Evolutionary conservation across 2,888 invertebrate species (phyloP).

Genomic region (Nebria brevicollis): DNA sequence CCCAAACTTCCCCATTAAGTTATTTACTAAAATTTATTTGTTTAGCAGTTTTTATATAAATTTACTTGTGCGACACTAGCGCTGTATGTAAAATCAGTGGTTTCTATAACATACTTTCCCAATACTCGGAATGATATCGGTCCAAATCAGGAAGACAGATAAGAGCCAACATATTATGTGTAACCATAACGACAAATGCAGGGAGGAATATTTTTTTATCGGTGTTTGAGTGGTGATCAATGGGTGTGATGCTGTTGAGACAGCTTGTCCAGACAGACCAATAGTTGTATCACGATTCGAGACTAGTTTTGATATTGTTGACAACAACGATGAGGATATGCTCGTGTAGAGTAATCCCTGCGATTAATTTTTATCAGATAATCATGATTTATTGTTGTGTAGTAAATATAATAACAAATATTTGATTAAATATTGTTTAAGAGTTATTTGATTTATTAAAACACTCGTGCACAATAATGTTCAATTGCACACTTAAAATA

Average conservation of each 20-base stretch:
- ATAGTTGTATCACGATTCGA: conserved; percentile 61
- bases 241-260: conserved; percentile 40
- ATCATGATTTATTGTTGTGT: background rate
- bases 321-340: conserved; percentile 60
- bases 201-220: conserved; percentile 55
- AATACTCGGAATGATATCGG: conserved; percentile 65
- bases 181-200: conserved; percentile 63
- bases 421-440: too few relatives aligned
- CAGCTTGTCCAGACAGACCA: conserved; percentile 46
- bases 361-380: background rate
- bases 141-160: conserved; percentile 63
- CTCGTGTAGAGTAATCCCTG: conserved; percentile 53
- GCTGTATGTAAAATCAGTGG: background rate
- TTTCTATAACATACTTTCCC: conserved; percentile 62
- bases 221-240: conserved; percentile 50
- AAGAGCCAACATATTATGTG: conserved; percentile 63
- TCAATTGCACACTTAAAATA: background rate
- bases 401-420: too few relatives aligned
- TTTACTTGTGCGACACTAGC: background rate
- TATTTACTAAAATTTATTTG: background rate
- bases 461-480: background rate
- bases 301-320: conserved; percentile 66
- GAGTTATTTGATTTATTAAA: background rate
- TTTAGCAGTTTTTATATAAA: too few relatives aligned
- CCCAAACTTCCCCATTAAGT: background rate